phyloP scores from a whole-genome alignment of 2,113 vertebrate species.

The Sus scrofa region T2T-Sscrofa CM000814.6:35789501-35790000 shows the following conservation, averaged over 20 bases:
- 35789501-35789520: background rate
- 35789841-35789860: no score
- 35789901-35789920: no score
- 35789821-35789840: no score
- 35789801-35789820: no score
- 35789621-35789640: conserved; percentile 18
- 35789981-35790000: background rate
- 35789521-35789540: background rate
- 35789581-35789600: background rate
- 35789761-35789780: no score
- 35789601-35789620: background rate
- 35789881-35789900: no score
- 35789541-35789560: background rate
- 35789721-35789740: background rate
- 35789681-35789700: background rate
- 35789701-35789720: background rate
- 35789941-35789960: no score
- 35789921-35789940: no score
- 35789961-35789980: no score
- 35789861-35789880: no score
- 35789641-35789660: background rate
- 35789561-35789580: background rate
- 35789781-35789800: no score
- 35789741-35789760: no score
- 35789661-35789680: background rate